phyloP scores from a whole-genome alignment of 1,140 invertebrate genomes.

The Probaryconus sp. region DNA sequence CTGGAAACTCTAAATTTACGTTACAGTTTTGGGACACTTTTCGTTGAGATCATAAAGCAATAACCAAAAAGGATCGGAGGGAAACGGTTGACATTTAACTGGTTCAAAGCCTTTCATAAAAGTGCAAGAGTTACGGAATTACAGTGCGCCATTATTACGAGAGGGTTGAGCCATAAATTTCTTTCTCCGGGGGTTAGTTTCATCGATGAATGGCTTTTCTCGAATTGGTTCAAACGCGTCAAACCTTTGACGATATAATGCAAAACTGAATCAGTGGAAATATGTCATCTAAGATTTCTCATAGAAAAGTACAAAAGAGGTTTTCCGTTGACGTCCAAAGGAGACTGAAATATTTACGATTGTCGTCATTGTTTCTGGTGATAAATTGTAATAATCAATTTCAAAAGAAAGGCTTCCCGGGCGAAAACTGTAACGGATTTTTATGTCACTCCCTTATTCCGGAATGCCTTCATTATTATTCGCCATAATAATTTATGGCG shows the following conservation, averaged over 20 bases:
- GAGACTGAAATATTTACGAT: constrained; percentile 12
- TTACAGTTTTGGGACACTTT: neutral
- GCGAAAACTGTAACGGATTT: too few relatives aligned
- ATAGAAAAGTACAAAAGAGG: too few relatives aligned
- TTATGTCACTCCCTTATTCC: too few relatives aligned
- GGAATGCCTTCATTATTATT: too few relatives aligned
- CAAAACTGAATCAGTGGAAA: constrained; percentile 9
- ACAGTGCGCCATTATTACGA: constrained; percentile 18
- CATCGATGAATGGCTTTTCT: too few relatives aligned
- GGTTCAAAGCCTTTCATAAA: constrained; percentile 48
- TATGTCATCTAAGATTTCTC: too few relatives aligned
- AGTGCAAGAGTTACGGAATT: constrained; percentile 23
- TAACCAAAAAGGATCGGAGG: constrained; percentile 8
- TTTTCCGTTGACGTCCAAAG: constrained; percentile 1
- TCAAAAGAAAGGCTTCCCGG: constrained; percentile 1
- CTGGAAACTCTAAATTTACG: constrained; percentile 50
- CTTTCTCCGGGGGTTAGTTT: too few relatives aligned
- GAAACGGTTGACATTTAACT: constrained; percentile 38
- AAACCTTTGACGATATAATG: neutral
- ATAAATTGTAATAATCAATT: constrained; percentile 25
- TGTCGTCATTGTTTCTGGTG: constrained; percentile 1
- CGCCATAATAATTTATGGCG: too few relatives aligned
- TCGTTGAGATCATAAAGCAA: constrained; percentile 13
- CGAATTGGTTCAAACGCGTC: constrained; percentile 15
- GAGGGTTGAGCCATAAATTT: constrained; percentile 43